Conservation (phyloP, 2,888 invertebrate species). For the Cerastoderma edule region DNA sequence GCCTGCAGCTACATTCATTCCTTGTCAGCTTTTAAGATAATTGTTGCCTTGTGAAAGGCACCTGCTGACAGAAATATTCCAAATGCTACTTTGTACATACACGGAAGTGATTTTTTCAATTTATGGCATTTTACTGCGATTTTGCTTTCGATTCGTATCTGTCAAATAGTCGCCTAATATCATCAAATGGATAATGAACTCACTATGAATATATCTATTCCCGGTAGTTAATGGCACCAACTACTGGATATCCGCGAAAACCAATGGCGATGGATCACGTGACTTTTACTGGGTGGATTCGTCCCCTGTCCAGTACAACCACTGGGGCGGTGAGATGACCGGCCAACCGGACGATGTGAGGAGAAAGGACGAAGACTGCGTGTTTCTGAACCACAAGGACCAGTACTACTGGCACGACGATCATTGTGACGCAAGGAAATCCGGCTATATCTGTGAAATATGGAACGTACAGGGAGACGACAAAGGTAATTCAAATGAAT, state of each 20-base stretch:
- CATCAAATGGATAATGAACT: too few species aligned
- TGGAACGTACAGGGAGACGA: slow-evolving; percentile 9
- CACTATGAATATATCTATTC: too few species aligned
- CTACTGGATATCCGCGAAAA: slow-evolving; percentile 12
- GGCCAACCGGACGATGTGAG: slow-evolving; percentile 17
- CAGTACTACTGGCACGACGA: slow-evolving; percentile 24
- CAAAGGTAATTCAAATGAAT: too few species aligned
- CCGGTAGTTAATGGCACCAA: slow-evolving; percentile 3
- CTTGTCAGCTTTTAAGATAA: too few species aligned
- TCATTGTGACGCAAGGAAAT: slow-evolving; percentile 5
- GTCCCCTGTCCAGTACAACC: slow-evolving; percentile 1
- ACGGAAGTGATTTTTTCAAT: too few species aligned
- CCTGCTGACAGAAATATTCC: too few species aligned
- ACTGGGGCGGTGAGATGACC: slow-evolving; percentile 13
- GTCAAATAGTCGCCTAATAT: too few species aligned
- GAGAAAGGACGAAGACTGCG: slow-evolving; percentile 22
- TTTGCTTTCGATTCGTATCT: too few species aligned
- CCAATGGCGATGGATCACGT: not conserved
- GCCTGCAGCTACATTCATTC: too few species aligned
- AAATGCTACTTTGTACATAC: too few species aligned
- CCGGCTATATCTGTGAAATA: slow-evolving; percentile 19
- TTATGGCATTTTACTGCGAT: too few species aligned
- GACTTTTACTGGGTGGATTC: slow-evolving; percentile 5
- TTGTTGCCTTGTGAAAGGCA: too few species aligned
- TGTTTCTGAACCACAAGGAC: slow-evolving; percentile 19